A percentile compares a stretch with the other conserved stretches of the same genome.
Conservation (phyloP, 2,113 vertebrate species). For the Acrocephalus kingi region DNA sequence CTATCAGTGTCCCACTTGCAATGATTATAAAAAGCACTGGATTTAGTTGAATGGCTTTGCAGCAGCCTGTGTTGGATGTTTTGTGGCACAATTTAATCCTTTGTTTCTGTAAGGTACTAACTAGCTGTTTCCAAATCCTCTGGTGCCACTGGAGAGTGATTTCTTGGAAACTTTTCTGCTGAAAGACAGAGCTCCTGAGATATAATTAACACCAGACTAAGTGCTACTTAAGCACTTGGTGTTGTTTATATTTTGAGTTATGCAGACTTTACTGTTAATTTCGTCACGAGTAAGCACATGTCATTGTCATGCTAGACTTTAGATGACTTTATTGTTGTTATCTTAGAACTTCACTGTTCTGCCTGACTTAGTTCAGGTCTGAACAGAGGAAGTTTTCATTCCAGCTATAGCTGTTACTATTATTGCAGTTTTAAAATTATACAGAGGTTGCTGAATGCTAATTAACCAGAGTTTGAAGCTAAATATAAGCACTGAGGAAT, state of each 20-base stretch:
- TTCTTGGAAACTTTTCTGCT: conserved; percentile 3
- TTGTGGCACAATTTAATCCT: neutral
- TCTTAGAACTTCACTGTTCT: neutral
- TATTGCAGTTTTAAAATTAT: neutral
- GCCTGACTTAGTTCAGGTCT: neutral
- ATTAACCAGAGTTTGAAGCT: neutral
- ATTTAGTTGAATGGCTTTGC: neutral
- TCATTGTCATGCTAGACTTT: neutral
- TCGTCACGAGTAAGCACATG: neutral
- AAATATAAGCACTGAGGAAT: neutral
- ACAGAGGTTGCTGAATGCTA: neutral
- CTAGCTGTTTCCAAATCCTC: conserved; percentile 17
- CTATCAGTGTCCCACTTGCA: neutral
- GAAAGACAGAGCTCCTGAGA: neutral
- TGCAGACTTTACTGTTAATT: neutral
- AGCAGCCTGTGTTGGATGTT: neutral
- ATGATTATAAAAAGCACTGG: neutral
- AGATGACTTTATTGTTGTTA: neutral
- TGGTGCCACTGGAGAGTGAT: neutral
- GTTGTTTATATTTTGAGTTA: conserved; percentile 9
- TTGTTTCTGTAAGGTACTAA: conserved; percentile 29
- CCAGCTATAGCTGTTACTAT: neutral
- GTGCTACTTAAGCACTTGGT: conserved; percentile 11
- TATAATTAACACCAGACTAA: conserved; percentile 40
- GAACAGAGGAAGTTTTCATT: neutral